These are phyloP conservation scores for Syrista parreyssii DNA, from an alignment of 2,888 invertebrate genomes.

Conservation along the genomic window DNA sequence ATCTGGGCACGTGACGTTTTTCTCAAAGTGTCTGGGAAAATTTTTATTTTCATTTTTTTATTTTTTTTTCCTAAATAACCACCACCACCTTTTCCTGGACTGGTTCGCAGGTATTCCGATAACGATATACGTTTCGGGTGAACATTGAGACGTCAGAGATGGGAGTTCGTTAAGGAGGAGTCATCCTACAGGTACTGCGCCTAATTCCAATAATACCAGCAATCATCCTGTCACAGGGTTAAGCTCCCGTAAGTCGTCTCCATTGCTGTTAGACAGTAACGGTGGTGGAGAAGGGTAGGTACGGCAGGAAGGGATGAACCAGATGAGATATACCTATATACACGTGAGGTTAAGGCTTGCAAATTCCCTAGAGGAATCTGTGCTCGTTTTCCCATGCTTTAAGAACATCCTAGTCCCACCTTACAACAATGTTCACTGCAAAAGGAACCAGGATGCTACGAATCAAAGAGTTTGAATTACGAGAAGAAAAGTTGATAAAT, in stretches of 20 bases:
- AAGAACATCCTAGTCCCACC: background rate
- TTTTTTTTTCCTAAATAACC: background rate
- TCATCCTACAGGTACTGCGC: constrained; percentile 14
- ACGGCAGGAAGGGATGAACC: constrained; percentile 25
- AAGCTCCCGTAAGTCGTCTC: constrained; percentile 51
- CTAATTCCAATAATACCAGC: constrained; percentile 62
- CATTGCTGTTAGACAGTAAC: constrained; percentile 19
- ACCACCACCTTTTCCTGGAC: no score
- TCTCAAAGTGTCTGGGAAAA: background rate
- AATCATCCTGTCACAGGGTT: constrained; percentile 62
- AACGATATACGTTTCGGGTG: background rate
- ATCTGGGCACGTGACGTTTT: background rate
- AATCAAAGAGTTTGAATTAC: no score
- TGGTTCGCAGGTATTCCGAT: no score
- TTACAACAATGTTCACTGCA: background rate
- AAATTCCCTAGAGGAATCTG: constrained; percentile 59
- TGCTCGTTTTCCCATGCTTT: constrained; percentile 42
- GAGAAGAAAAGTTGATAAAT: background rate
- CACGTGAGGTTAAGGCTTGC: constrained; percentile 28
- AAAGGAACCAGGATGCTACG: no score
- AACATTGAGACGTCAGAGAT: background rate
- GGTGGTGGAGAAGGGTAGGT: constrained; percentile 26
- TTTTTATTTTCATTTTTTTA: background rate
- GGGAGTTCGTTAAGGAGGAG: background rate
- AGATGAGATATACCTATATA: background rate